A percentile compares a stretch with the other conserved stretches of the same genome.
Conservation (phyloP, 2,113 vertebrate genomes). For the Rhea americana region DNA sequence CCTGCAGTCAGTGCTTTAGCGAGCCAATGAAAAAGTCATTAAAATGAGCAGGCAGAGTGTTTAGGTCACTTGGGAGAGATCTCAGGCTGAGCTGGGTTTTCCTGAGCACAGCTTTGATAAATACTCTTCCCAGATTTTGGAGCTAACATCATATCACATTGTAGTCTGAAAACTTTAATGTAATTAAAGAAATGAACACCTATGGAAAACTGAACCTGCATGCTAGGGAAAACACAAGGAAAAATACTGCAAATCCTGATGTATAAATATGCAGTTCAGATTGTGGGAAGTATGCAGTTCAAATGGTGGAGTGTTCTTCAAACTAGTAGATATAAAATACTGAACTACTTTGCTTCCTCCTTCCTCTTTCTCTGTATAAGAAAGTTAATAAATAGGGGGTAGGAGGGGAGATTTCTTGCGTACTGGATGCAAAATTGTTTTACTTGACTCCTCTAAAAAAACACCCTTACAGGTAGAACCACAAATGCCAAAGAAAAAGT, state of each 20-base stretch:
- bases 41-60: background rate
- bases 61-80: background rate
- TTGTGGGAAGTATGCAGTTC: background rate
- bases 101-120: background rate
- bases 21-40: background rate
- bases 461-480: background rate
- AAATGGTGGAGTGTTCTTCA: background rate
- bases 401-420: background rate
- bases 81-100: background rate
- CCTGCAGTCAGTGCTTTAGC: background rate
- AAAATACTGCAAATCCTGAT: background rate
- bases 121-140: background rate
- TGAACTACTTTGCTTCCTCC: background rate
- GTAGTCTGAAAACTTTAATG: background rate
- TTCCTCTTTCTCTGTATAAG: background rate
- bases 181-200: background rate
- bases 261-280: background rate
- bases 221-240: background rate
- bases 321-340: background rate
- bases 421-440: background rate
- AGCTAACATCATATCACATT: rapidly evolving
- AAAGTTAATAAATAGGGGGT: rapidly evolving
- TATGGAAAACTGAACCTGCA: background rate
- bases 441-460: background rate
- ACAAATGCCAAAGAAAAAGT: background rate